Evolutionary conservation across 2,888 invertebrate genomes (phyloP), one percentile per base, ranked within the genome.

Genomic region (Hololepta plana): DNA sequence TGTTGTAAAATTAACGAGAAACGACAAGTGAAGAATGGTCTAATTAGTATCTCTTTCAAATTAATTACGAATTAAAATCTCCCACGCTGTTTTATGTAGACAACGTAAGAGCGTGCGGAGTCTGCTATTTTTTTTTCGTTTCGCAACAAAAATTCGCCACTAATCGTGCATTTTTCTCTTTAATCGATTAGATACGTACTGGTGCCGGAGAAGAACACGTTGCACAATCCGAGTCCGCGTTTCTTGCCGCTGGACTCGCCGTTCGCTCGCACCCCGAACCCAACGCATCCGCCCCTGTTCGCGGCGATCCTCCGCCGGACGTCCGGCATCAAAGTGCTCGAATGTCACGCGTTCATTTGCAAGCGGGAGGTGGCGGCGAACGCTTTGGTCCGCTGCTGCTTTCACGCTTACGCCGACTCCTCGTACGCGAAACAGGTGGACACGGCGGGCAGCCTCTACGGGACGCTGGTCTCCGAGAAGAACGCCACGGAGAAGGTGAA

Each of bases 301-400:
- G 93, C 95, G 20, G 93, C 93, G 42, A 95, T 98, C 34, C 62
- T 98, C 41, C 70, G 96, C 24, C 70, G 96, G 37, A 95, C 93
- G 23, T 81, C 84, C 25, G 96, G 96, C 27, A 93, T 96, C 42
- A 95, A 95, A 58, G 93, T 93, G 29, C 66, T 98, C 35, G 98
- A 98, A 60, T 96, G 96, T 60, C 96, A 98, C 60, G 91, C 93
- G 35, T 96, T 98, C 57, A 88, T 98, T 46, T 91, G 93, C 58
- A 87, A 91, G 42, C 73, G 90, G 30, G 88, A 91, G 54, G 82
- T 88, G 49, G 95, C 96, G 23, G 96, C 96, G 35, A 90, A 96
- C 56, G 95, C 96, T 41, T 67, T 98, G 47, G 95, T 95, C 36
- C 68, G 90, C 42, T 91, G 91, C 57, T 93, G 91, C 59, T 95